Conservation (phyloP, 1,140 invertebrate genomes). For the Agraylea sexmaculata region DNA sequence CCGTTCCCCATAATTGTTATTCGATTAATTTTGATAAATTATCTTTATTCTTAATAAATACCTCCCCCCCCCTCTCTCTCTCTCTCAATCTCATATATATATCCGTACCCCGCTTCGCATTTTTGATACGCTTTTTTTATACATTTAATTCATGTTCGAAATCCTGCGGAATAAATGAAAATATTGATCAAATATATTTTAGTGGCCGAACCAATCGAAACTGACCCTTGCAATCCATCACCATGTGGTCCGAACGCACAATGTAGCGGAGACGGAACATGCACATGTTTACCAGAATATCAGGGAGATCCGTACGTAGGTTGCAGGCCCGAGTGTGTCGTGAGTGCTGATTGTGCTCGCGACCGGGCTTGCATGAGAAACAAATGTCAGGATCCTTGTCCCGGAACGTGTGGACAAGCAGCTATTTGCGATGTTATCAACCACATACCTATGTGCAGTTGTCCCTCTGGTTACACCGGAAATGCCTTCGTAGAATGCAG, state of each 20-base stretch:
- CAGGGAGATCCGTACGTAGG: conserved; percentile 43
- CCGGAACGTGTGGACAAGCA: conserved; percentile 52
- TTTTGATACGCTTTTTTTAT: not conserved
- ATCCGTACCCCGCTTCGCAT: not conserved
- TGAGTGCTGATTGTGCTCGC: conserved; percentile 53
- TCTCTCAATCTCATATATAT: too few species aligned
- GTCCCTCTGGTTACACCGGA: conserved; percentile 47
- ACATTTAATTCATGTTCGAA: not conserved
- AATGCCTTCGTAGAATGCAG: conserved; percentile 52
- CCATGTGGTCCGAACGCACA: conserved; percentile 54
- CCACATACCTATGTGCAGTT: conserved; percentile 55
- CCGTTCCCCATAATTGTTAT: not conserved
- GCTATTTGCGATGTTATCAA: conserved; percentile 53
- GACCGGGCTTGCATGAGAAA: conserved; percentile 59
- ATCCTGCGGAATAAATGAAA: conserved; percentile 1
- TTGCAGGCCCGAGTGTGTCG: conserved; percentile 56
- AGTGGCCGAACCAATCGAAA: conserved; percentile 25
- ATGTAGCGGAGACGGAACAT: conserved; percentile 47
- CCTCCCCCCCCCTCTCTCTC: too few species aligned
- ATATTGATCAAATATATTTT: conserved; percentile 20
- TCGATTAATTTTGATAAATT: not conserved
- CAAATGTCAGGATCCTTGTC: conserved; percentile 61
- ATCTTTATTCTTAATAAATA: not conserved
- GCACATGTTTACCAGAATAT: conserved; percentile 57
- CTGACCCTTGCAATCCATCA: conserved; percentile 50